Base-by-base conservation (phyloP, 2,797 vertebrate genomes). In the Limosa lapponica region DNA sequence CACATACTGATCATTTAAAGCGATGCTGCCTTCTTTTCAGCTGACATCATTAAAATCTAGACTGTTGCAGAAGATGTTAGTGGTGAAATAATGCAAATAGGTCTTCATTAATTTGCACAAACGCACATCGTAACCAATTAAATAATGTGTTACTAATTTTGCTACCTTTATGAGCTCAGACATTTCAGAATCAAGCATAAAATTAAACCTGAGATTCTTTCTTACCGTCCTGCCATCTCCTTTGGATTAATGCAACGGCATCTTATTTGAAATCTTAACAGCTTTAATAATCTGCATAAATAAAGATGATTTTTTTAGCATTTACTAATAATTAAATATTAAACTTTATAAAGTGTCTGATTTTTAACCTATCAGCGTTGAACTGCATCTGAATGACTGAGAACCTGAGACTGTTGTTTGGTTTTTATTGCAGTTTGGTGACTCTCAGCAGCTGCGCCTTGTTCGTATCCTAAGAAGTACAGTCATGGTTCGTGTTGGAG, bases 401-500 rank as follows among this genome's bases (percentile, higher is more conserved):
- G 86, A 94, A 75, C 37, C 89, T 96, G 44, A 96, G 83, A 91
- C 90, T 87, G 25, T 90, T 61, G 57, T 96, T 87, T 95, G 87
- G 11, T 98, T 85, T 96, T 91, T 58, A 39, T 95, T 92, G 41
- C 97, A 99, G 99, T 99, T 99, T 84, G 99, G 99, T 97, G 99
- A 99, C 97, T 99, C 99, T 61, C 99, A 99, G 95, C 99, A 99
- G 96, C 98, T 99, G 46, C 99, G 99, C 23, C 98, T 99, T 16
- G 99, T 99, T 71, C 99, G 99, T 22, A 99, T 99, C 97, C 98
- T 99, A 18, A 98, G 99, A 95, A 99, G 99, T 95, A 99, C 99
- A 0, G 99, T 99, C 91, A 99, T 99, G 99, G 99, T 99, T 96
- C 99, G 99, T 7, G 99, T 99, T 51, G 99, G 99, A 84, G 99